Evolutionary conservation across 2,888 invertebrate species (phyloP).

Genomic region (Cataglyphis cursor): DNA sequence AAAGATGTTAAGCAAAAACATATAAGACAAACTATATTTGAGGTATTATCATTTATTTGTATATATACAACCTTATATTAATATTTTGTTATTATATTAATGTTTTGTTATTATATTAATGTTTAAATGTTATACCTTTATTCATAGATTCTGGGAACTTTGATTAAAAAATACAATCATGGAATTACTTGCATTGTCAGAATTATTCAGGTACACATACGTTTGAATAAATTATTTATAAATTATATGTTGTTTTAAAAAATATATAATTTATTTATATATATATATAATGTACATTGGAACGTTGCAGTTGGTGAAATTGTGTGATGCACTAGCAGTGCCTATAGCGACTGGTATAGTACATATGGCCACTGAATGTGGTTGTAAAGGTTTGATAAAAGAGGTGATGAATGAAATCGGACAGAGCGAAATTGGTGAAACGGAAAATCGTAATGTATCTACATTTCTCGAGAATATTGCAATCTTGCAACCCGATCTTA

Average conservation of each 20-base stretch:
- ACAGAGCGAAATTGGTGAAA: conserved; percentile 89
- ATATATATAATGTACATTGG: conserved; percentile 74
- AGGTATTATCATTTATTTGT: conserved; percentile 70
- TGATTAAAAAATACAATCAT: conserved; percentile 95
- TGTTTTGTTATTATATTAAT: neutral
- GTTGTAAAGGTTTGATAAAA: conserved; percentile 90
- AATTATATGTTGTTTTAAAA: neutral
- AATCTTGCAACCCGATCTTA: conserved; percentile 73
- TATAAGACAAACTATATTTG: conserved; percentile 89
- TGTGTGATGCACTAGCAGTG: conserved; percentile 91
- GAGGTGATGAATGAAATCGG: conserved; percentile 92
- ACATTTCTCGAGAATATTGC: conserved; percentile 82
- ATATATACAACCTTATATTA: neutral
- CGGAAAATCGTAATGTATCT: conserved; percentile 84
- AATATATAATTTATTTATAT: conserved; percentile 76
- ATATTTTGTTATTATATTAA: neutral
- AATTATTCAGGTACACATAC: conserved; percentile 88
- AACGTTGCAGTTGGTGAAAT: conserved; percentile 91
- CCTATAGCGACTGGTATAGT: conserved; percentile 92
- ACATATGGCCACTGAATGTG: conserved; percentile 90
- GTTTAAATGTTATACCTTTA: conserved; percentile 20
- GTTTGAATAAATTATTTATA: conserved; percentile 62
- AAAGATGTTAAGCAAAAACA: conserved; percentile 89
- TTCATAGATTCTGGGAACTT: conserved; percentile 91
- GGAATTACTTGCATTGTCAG: conserved; percentile 92